Percentiles rank a stretch among this genome's conserved stretches.
Conservation (phyloP, 1,140 invertebrate genomes). For the Neodiprion virginianus region DNA sequence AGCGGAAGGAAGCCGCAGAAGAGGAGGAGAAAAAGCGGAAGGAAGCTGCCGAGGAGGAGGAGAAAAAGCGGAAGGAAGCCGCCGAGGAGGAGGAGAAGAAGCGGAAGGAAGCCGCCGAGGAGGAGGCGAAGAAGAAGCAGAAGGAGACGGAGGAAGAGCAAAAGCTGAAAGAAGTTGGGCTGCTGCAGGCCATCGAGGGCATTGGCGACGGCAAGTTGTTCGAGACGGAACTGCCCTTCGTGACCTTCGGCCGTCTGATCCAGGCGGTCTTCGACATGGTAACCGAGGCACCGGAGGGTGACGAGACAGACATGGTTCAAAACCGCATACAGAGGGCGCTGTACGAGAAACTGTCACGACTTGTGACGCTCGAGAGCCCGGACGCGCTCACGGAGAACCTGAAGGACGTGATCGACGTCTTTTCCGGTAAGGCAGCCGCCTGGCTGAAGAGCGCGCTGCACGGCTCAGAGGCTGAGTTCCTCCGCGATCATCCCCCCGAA, state of each 20-base stretch:
- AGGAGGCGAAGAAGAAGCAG: slow-evolving; percentile 10
- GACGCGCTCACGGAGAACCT: slow-evolving; percentile 27
- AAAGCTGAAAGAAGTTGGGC: not conserved
- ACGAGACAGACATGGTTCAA: slow-evolving; percentile 28
- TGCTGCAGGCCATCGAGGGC: not conserved
- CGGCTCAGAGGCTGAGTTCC: slow-evolving; percentile 31
- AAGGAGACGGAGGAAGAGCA: slow-evolving; percentile 15
- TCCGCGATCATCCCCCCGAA: slow-evolving; percentile 32
- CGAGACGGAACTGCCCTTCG: slow-evolving; percentile 40
- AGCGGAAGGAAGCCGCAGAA: not conserved
- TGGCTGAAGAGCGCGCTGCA: slow-evolving; percentile 42
- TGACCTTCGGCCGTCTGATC: slow-evolving; percentile 41
- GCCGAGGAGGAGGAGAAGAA: slow-evolving; percentile 4
- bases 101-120: not conserved
- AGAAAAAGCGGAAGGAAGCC: not conserved
- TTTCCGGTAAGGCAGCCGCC: slow-evolving; percentile 44
- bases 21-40: slow-evolving; percentile 2
- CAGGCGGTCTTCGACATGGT: slow-evolving; percentile 40
- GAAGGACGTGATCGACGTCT: slow-evolving; percentile 38
- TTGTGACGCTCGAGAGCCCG: slow-evolving; percentile 27
- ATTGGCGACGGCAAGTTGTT: slow-evolving; percentile 23
- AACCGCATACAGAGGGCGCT: slow-evolving; percentile 42
- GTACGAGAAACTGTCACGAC: slow-evolving; percentile 36
- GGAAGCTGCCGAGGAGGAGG: not conserved
- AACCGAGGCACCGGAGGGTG: slow-evolving; percentile 30